Evolutionary conservation across 2,888 invertebrate species (phyloP).

Genomic region (Drosophila kambysellisi): DNA sequence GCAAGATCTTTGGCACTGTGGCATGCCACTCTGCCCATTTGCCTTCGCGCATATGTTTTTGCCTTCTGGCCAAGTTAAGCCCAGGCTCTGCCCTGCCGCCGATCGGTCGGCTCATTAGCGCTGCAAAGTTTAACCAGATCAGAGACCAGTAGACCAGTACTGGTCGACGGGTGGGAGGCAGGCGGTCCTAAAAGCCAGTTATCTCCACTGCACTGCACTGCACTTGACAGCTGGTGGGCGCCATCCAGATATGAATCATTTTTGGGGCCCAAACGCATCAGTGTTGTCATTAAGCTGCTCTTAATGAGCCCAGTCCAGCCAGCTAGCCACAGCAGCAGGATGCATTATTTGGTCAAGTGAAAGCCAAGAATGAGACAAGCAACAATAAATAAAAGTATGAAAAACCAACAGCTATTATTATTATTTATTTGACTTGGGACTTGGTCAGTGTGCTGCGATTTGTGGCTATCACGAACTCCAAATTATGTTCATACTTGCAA

Average conservation of each 20-base stretch:
- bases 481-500: slow-evolving; percentile 47
- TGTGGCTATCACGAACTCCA: slow-evolving; percentile 52
- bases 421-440: slow-evolving; percentile 48
- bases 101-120: slow-evolving; percentile 46
- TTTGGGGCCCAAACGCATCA: slow-evolving; percentile 22
- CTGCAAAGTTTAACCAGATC: slow-evolving; percentile 30
- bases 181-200: slow-evolving; percentile 53
- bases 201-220: slow-evolving; percentile 23
- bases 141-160: slow-evolving; percentile 42
- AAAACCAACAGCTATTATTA: slow-evolving; percentile 12
- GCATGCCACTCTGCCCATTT: slow-evolving; percentile 47
- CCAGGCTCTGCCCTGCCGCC: background rate
- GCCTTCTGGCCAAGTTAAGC: background rate
- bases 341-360: slow-evolving; percentile 33
- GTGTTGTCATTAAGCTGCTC: slow-evolving; percentile 23
- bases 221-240: slow-evolving; percentile 54
- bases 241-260: slow-evolving; percentile 49
- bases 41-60: slow-evolving; percentile 37
- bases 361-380: slow-evolving; percentile 34
- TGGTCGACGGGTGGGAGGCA: background rate
- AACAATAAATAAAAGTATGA: background rate
- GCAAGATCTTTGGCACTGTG: slow-evolving; percentile 51
- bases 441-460: slow-evolving; percentile 62
- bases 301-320: slow-evolving; percentile 39
- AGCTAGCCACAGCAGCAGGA: slow-evolving; percentile 1